phyloP scores from a whole-genome alignment of 1,140 invertebrate genomes.

The Drosophila repleta region DNA sequence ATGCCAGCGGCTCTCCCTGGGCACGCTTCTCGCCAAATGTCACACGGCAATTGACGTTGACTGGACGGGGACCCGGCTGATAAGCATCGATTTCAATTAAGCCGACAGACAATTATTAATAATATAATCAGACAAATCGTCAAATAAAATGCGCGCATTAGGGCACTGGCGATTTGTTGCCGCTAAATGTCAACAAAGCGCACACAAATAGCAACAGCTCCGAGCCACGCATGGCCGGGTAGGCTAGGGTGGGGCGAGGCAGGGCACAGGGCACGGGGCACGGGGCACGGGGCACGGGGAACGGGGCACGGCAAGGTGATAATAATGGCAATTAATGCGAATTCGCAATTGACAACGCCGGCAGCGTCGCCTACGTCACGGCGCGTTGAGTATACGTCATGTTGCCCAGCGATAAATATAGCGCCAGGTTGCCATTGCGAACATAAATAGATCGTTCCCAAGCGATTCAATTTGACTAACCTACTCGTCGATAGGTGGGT shows the following conservation, averaged over 20 bases:
- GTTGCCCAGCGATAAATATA: conserved; percentile 34
- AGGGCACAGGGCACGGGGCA: no score
- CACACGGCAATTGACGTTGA: conserved; percentile 3
- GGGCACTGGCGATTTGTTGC: conserved; percentile 43
- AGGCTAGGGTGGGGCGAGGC: no score
- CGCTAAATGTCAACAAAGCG: conserved; percentile 43
- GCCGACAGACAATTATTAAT: conserved; percentile 30
- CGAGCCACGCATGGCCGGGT: no score
- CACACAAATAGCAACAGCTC: no score
- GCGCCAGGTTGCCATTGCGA: conserved; percentile 15
- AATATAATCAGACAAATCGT: conserved; percentile 44
- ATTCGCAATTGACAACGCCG: conserved; percentile 44
- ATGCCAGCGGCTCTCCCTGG: no score
- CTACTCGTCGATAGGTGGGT: no score
- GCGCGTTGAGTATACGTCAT: conserved; percentile 65
- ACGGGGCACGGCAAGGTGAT: conserved; percentile 34
- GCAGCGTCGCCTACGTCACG: conserved; percentile 56
- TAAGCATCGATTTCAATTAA: conserved; percentile 46
- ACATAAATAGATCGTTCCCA: conserved; percentile 30
- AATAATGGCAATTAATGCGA: conserved; percentile 61
- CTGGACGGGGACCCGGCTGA: conserved; percentile 6
- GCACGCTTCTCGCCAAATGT: background rate
- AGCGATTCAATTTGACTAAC: conserved; percentile 1
- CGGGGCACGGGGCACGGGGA: no score
- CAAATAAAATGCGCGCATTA: conserved; percentile 40